Conservation (phyloP, 2,888 invertebrate genomes). For the Drosophila acutilabella region DNA sequence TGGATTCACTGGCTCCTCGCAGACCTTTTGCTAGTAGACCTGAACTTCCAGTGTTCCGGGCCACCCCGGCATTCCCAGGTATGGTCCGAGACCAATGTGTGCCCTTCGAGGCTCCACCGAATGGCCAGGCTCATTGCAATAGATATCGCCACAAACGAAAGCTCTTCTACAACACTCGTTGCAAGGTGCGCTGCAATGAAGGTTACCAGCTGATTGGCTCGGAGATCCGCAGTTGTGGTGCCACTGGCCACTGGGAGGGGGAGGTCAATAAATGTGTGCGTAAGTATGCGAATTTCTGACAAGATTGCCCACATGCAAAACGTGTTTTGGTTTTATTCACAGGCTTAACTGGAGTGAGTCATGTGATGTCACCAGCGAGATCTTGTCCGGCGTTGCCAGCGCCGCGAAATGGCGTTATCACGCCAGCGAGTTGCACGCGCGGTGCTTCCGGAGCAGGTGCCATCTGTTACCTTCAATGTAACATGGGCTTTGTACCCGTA, state of each 20-base stretch:
- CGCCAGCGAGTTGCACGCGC: conserved; percentile 86
- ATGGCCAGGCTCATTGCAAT: conserved; percentile 83
- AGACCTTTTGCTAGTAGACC: background rate
- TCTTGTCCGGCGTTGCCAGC: conserved; percentile 85
- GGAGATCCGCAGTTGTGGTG: conserved; percentile 86
- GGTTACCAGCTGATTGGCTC: conserved; percentile 87
- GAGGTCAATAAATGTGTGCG: conserved; percentile 86
- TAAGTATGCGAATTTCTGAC: conserved; percentile 80
- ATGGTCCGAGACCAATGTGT: conserved; percentile 79
- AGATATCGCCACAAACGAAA: conserved; percentile 83
- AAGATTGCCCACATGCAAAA: background rate
- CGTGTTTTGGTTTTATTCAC: background rate
- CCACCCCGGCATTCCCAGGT: background rate
- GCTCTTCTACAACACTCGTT: conserved; percentile 83
- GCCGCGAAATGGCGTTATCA: conserved; percentile 86
- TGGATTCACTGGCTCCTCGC: background rate
- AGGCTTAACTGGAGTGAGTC: conserved; percentile 12
- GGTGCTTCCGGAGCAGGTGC: conserved; percentile 85
- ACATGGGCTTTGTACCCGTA: conserved; percentile 85
- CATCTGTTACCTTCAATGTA: conserved; percentile 86
- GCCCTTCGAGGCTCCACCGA: conserved; percentile 77
- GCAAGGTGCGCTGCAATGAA: conserved; percentile 82
- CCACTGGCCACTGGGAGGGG: conserved; percentile 86
- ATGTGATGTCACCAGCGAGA: background rate
- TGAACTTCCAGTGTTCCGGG: background rate